Evolutionary conservation across 2,113 vertebrate species (phyloP).

Genomic region (Progne subis): DNA sequence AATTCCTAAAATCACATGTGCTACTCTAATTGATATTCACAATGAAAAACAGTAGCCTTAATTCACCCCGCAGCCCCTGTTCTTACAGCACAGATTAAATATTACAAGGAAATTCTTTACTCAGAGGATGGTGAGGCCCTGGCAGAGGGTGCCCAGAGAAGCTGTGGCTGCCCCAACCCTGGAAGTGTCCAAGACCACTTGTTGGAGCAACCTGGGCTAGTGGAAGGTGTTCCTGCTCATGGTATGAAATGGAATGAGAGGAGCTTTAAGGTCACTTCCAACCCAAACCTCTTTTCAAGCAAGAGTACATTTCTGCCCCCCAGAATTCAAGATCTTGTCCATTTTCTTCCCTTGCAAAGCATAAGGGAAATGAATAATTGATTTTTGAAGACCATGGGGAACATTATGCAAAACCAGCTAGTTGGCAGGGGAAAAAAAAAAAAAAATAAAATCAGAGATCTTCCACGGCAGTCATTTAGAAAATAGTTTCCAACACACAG

Average conservation of each 20-base stretch:
- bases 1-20: not conserved
- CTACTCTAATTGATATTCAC: not conserved
- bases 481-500: not conserved
- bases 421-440: not conserved
- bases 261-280: not conserved
- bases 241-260: rapidly evolving
- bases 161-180: not conserved
- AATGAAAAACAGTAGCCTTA: not conserved
- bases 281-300: not conserved
- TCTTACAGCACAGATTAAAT: not conserved
- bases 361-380: not conserved
- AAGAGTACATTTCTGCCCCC: not conserved
- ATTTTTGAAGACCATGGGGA: not conserved
- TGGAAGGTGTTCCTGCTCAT: not conserved
- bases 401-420: not conserved
- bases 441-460: not conserved
- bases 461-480: not conserved
- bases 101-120: not conserved
- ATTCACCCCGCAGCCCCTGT: not conserved
- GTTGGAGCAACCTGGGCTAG: rapidly evolving
- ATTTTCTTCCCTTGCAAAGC: not conserved
- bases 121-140: not conserved
- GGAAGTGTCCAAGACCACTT: not conserved
- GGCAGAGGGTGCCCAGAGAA: not conserved
- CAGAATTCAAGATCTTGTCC: not conserved